Conservation (phyloP, 2,797 vertebrate species). For the Parauchenoglanis punctatus region DNA sequence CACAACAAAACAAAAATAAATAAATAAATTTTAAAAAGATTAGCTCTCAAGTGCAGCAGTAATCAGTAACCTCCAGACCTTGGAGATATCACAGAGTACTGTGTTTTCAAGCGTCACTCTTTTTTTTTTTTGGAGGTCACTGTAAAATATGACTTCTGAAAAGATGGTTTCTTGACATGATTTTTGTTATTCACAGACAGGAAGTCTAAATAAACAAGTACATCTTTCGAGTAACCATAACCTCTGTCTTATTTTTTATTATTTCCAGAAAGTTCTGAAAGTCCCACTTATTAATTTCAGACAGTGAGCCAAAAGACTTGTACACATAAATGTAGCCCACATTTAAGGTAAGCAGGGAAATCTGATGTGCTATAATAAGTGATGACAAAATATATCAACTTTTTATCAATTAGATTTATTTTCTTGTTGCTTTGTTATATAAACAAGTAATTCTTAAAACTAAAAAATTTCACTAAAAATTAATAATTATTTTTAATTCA, state of each 20-base stretch:
- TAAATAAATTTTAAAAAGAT: not conserved
- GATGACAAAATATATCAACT: not conserved
- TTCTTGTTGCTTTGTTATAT: not conserved
- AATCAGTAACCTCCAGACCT: constrained; percentile 8
- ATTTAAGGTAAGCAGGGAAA: not conserved
- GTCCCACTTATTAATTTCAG: not conserved
- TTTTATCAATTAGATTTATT: not conserved
- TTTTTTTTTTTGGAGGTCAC: not conserved
- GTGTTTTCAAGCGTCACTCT: not conserved
- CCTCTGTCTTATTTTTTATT: not conserved
- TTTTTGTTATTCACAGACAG: not conserved
- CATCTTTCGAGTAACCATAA: not conserved
- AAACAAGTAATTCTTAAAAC: not conserved
- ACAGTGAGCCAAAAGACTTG: not conserved
- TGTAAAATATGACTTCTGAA: not conserved
- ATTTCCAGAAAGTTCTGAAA: not conserved
- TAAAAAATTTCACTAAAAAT: not conserved
- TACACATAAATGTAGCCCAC: not conserved
- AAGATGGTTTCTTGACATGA: not conserved
- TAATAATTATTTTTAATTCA: not conserved
- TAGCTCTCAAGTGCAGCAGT: no score
- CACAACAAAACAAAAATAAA: not conserved
- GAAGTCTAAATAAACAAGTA: not conserved
- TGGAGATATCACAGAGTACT: not conserved
- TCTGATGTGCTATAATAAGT: not conserved